Evolutionary conservation across 2,888 invertebrate species (phyloP).

Genomic region (Kuschelorhynchus macadamiae): DNA sequence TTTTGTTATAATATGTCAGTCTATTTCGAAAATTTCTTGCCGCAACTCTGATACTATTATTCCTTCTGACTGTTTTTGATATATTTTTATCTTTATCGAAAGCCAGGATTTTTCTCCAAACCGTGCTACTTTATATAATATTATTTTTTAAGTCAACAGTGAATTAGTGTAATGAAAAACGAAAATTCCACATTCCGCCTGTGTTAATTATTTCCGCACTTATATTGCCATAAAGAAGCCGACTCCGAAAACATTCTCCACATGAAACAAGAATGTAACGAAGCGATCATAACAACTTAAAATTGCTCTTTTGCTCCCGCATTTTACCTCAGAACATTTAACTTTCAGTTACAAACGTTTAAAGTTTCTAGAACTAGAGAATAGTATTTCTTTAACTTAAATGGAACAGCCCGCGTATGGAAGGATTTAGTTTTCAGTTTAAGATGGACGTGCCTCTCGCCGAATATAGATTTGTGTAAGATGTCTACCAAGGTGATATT

Average conservation of each 20-base stretch:
- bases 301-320: conserved; percentile 42
- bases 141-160: no score
- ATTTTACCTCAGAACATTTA: conserved; percentile 45
- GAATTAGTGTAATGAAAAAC: no score
- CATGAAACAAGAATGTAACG: conserved; percentile 45
- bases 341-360: conserved; percentile 40
- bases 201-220: conserved; percentile 19
- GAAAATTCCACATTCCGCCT: no score
- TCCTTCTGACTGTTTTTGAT: no score
- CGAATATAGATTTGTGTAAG: conserved; percentile 15
- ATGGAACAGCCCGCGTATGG: conserved; percentile 31
- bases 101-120: no score
- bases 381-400: conserved; percentile 26
- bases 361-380: conserved; percentile 24
- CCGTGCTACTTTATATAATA: no score
- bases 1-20: no score
- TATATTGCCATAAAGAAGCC: conserved; percentile 10
- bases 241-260: conserved; percentile 41
- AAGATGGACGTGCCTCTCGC: conserved; percentile 24
- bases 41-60: no score
- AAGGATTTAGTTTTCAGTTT: conserved; percentile 38
- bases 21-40: no score
- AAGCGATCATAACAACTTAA: conserved; percentile 55
- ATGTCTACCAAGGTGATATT: conserved; percentile 11
- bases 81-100: no score